These are phyloP conservation scores for Actinostola sp. DNA, from an alignment of 92 coral and sea anemone species.

Conservation along the genomic window DNA sequence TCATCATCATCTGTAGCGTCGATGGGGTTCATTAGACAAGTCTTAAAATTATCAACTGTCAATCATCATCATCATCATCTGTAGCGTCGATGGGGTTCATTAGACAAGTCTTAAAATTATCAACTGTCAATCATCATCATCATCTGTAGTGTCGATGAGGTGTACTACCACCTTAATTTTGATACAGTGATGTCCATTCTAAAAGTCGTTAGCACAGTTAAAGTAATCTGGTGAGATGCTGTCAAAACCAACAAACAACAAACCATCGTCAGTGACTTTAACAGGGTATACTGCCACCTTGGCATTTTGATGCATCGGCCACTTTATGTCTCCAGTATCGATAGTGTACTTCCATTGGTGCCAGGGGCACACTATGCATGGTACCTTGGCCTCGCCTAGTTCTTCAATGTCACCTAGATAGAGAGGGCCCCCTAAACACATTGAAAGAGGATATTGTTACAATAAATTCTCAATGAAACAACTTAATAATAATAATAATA, in stretches of 20 bases:
- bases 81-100: too few relatives aligned
- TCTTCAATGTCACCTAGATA: slow-evolving; percentile 88
- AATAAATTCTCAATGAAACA: too few relatives aligned
- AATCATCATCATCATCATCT: too few relatives aligned
- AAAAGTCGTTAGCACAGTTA: slow-evolving; percentile 65
- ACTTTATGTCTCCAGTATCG: slow-evolving; percentile 59
- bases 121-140: too few relatives aligned
- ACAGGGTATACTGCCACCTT: slow-evolving; percentile 73
- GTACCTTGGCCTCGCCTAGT: slow-evolving; percentile 70
- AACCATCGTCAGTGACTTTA: slow-evolving; percentile 54
- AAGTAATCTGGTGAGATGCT: slow-evolving; percentile 66
- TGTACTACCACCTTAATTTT: too few relatives aligned
- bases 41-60: too few relatives aligned
- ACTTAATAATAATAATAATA: too few relatives aligned
- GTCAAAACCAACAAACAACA: slow-evolving; percentile 67
- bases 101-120: too few relatives aligned
- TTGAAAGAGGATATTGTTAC: too few relatives aligned
- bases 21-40: too few relatives aligned
- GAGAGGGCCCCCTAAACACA: slow-evolving; percentile 77
- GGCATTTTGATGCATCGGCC: slow-evolving; percentile 39
- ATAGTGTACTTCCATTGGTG: slow-evolving; percentile 80
- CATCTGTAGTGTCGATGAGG: too few relatives aligned
- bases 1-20: too few relatives aligned
- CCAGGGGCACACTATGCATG: slow-evolving; percentile 91
- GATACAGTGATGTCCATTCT: neutral